Evolutionary conservation across 1,140 invertebrate genomes (phyloP).

Genomic region (Plodia interpunctella): DNA sequence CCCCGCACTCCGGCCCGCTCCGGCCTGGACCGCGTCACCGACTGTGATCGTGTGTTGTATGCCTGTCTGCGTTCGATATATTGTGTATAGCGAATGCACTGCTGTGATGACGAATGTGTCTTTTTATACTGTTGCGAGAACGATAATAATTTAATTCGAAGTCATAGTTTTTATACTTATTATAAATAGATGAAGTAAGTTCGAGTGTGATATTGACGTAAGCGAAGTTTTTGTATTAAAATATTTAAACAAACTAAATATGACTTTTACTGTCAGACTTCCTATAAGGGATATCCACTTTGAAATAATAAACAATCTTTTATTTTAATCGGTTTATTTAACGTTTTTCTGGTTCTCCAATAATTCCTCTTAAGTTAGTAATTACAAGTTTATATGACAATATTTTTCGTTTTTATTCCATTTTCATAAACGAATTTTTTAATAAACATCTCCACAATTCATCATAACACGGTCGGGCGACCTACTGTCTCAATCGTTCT

Average conservation of each 20-base stretch:
- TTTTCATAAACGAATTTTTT: constrained; percentile 75
- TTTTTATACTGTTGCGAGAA: constrained; percentile 66
- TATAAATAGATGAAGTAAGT: constrained; percentile 76
- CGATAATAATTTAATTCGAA: constrained; percentile 69
- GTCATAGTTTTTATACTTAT: constrained; percentile 76
- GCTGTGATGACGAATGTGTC: constrained; percentile 63
- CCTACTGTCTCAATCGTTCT: constrained; percentile 74
- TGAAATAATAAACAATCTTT: constrained; percentile 20
- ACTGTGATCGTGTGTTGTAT: constrained; percentile 64
- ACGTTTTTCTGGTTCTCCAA: constrained; percentile 73
- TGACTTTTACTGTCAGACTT: not conserved
- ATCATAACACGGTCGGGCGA: constrained; percentile 72
- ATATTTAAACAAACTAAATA: constrained; percentile 50
- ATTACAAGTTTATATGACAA: constrained; percentile 76
- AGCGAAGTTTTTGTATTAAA: constrained; percentile 72
- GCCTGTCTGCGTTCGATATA: constrained; percentile 58
- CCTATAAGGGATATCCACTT: not conserved
- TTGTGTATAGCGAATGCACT: constrained; percentile 68
- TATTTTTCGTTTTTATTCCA: constrained; percentile 74
- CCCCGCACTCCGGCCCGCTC: constrained; percentile 8
- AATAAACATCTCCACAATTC: constrained; percentile 75
- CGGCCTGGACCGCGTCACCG: constrained; percentile 28
- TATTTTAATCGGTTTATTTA: constrained; percentile 76
- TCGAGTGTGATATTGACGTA: constrained; percentile 75
- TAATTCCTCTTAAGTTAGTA: constrained; percentile 75